Conservation (phyloP, 2,113 vertebrate genomes). For the Callochromis pleurospilus region DNA sequence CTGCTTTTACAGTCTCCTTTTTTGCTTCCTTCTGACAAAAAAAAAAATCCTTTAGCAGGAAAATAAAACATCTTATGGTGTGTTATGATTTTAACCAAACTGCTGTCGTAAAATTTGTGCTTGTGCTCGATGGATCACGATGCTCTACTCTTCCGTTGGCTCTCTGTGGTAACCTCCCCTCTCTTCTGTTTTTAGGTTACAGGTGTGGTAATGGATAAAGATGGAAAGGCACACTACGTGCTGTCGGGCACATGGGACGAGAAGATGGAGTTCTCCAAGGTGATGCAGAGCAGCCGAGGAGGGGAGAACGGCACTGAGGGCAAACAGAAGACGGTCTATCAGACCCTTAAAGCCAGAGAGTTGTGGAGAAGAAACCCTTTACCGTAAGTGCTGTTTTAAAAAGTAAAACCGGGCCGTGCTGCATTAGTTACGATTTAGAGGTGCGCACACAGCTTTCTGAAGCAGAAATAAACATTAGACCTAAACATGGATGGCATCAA, state of each 20-base stretch:
- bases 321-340: constrained; percentile 78
- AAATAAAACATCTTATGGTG: not conserved
- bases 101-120: not conserved
- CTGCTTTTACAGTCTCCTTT: not conserved
- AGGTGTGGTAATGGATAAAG: constrained; percentile 86
- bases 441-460: not conserved
- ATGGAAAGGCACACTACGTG: constrained; percentile 85
- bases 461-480: not conserved
- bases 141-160: not conserved
- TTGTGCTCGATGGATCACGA: not conserved
- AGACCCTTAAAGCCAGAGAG: constrained; percentile 79
- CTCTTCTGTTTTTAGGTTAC: constrained; percentile 76
- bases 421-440: not conserved
- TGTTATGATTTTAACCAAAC: not conserved
- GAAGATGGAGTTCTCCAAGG: constrained; percentile 93
- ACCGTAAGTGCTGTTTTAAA: constrained; percentile 76
- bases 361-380: constrained; percentile 88
- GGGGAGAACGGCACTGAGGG: constrained; percentile 82
- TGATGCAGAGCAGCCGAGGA: constrained; percentile 68
- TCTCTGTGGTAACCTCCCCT: not conserved
- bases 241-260: constrained; percentile 95
- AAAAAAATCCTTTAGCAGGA: not conserved
- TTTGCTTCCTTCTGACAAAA: not conserved
- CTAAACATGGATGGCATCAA: not conserved
- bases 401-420: not conserved